Evolutionary conservation across 2,113 vertebrate genomes (phyloP), one percentile per base, ranked within the genome.

Genomic region (Eurystomus gularis): DNA sequence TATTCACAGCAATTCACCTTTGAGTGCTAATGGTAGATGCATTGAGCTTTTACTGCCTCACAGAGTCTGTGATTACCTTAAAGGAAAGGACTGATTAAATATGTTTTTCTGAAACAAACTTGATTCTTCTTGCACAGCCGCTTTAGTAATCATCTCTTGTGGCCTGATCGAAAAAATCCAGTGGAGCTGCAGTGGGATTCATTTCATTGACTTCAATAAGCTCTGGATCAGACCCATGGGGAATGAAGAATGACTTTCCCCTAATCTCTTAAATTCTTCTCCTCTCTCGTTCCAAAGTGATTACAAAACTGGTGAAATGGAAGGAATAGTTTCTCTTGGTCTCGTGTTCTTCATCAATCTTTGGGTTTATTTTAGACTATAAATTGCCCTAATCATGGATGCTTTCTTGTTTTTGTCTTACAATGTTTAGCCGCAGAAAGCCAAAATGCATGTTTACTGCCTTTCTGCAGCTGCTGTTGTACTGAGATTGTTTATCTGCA

Each of bases 391-490:
- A 42, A 92, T 94, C 62, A 60, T 70, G 86, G 70, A 82, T 94
- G 37, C 46, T 91, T 91, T 90, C 90, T 95, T 96, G 91, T 93
- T 97, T 96, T 96, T 89, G 58, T 96, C 88, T 87, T 65, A 58
- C 57, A 57, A 1, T 97, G 96, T 97, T 97, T 96, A 97, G 94
- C 37, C 90, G 92, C 91, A 96, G 91, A 96, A 92, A 75, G 91
- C 97, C 95, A 95, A 92, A 79, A 84, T 76, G 94, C 84, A 71
- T 96, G 95, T 96, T 97, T 97, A 96, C 95, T 86, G 90, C 48
- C 77, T 79, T 90, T 87, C 75, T 93, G 92, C 96, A 97, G 96
- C 97, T 96, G 96, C 93, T 96, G 82, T 81, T 96, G 86, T 96
- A 84, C 82, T 48, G 86, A 86, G 85, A 52, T 94, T 97, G 95